Evolutionary conservation across 2,888 invertebrate species (phyloP), one percentile per base, ranked within the genome.

Genomic region (Gari tellinella): DNA sequence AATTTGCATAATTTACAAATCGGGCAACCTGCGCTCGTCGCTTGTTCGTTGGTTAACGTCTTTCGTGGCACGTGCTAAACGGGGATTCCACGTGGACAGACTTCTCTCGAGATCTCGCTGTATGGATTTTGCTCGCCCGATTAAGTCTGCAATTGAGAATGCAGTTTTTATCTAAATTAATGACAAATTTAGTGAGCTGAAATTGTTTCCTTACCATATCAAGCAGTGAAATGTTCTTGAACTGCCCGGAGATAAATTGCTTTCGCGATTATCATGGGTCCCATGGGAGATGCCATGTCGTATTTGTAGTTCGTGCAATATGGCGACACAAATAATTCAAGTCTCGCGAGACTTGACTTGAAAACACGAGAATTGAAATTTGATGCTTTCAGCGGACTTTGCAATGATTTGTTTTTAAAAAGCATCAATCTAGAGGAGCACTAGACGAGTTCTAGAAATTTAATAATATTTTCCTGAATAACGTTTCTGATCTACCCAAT

Each of bases 161-260:
- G 62, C 62, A 52, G 51, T 62, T 43, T 63, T 58, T 70, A 70
- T 70, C 61, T 51, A 64, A 70, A 70, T 70, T 70, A 70, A 70
- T 70, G 69, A 70, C 69, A 70, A 58, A 62, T 70, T 41, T 57
- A 70, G 69, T 46, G 69, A 70, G 69, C 53, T 58, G 51, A 61
- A 58, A 64, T 63, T 57, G 63, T 63, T 63, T 68, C 56, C 56
- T 62, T 68, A 64, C 69, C 49, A 56, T 64, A 63, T 53, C 58
- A 70, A 53, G 53, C 49, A 45, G 40, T 52, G 58, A 25, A 53
- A 26, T 46, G 58, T 21, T 63, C 69, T 57, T 51, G 25, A 64
- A 70, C 63, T 51, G 64, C 68, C 62, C 43, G 41, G 37, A 51
- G 68, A 56, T 55, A 57, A 62, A 68, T 62, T 56, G 51, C 62